phyloP scores from a whole-genome alignment of 64 coral and sea anemone genomes.

The Actinia equina region DNA sequence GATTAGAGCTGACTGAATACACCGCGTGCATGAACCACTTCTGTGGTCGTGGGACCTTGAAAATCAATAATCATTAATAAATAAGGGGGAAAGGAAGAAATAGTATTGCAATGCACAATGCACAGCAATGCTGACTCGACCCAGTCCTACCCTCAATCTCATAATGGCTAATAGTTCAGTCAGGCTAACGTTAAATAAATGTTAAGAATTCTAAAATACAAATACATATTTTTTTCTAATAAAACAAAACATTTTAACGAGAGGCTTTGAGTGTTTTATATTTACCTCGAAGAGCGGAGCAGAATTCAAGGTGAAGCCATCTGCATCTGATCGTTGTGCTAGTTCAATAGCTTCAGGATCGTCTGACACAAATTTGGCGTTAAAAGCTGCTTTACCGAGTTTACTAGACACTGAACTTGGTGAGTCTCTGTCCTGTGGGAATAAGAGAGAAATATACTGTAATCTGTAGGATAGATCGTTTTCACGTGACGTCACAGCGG shows the following conservation, averaged over 20 bases:
- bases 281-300: conserved; percentile 92
- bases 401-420: conserved; percentile 57
- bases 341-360: conserved; percentile 55
- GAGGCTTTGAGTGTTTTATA: not conserved
- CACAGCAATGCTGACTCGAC: too few species aligned
- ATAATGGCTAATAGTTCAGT: too few species aligned
- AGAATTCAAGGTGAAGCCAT: conserved; percentile 80
- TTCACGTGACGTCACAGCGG: too few species aligned
- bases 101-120: too few species aligned
- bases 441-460: not conserved
- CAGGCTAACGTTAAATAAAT: too few species aligned
- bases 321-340: conserved; percentile 53
- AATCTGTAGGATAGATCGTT: not conserved
- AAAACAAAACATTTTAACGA: not conserved
- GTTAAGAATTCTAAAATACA: too few species aligned
- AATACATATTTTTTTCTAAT: too few species aligned
- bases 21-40: conserved; percentile 98
- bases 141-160: too few species aligned
- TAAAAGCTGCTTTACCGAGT: conserved; percentile 58
- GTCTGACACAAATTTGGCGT: conserved; percentile 78
- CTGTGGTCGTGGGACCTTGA: conserved; percentile 66
- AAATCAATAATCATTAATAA: not conserved
- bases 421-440: conserved; percentile 60
- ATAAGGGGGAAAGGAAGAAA: too few species aligned
- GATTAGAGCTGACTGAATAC: conserved; percentile 71